Evolutionary conservation across 2,888 invertebrate genomes (phyloP), one percentile per base, ranked within the genome.

Genomic region (Willowsia nigromaculata): DNA sequence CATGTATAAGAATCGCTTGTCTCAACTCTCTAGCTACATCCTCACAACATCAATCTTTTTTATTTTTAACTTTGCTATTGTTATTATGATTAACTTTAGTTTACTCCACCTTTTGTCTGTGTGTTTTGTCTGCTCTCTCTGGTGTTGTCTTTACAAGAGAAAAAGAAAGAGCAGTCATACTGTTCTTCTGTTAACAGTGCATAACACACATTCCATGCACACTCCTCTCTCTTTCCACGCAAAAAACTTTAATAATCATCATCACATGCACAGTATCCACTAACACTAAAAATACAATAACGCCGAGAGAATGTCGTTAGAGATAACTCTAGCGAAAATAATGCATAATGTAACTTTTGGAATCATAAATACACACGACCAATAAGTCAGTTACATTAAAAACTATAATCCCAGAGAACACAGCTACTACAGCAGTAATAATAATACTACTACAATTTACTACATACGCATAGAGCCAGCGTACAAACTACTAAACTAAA

Each of bases 351-450:
- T 22, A 53, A 78, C 30, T 30, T 78, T 47, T 78, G 18, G 25
- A 53, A 37, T 18, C 27, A 40, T 27, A 47, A 76, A 47, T 50
- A n/a, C n/a, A 76, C 76, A 43, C 50, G 47, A 76, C 53, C 56
- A 22, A 59, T n/a, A 9, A 62, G 18, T 68, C 1, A 50, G 33
- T 68, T n/a, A 50, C 37, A 43, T 68, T 53, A 22, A 50, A 78
- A 25, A 47, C 47, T 13, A n/a, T 78, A 74, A 85, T 85, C 74
- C 56, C 74, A 59, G n/a, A n/a, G n/a, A 85, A 40, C 71, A 85
- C 65, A 65, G 62, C 62, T 37, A 81, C 62, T 68, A 68, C 30
- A 62, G 30, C 56, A 62, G 40, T 59, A 68, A 53, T 74, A 33
- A 22, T 33, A 50, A 53, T 56, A 78, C 27, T 53, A 78, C 53